Evolutionary conservation across 2,113 vertebrate species (phyloP).

Genomic region (Silurus asotus): DNA sequence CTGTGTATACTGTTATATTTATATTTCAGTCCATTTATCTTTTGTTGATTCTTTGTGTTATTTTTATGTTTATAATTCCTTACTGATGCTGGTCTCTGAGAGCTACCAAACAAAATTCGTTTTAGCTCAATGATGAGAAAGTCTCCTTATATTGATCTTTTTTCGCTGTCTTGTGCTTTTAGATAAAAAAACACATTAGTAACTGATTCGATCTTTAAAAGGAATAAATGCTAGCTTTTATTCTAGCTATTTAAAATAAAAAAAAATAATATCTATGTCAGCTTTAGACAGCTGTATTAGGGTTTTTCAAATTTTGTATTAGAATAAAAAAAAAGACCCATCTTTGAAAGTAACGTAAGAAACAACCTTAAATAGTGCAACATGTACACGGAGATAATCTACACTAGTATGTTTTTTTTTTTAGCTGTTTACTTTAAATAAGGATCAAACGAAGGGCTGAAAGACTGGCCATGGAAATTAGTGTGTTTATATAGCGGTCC

Average conservation of each 20-base stretch:
- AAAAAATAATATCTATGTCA: neutral
- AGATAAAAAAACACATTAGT: neutral
- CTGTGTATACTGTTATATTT: no score
- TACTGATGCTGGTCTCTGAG: no score
- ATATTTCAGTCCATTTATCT: no score
- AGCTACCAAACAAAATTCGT: no score
- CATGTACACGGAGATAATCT: neutral
- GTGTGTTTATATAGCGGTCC: conserved; percentile 55
- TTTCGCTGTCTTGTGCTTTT: neutral
- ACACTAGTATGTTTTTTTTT: conserved; percentile 21
- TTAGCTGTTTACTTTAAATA: conserved; percentile 47
- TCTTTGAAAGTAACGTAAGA: no score
- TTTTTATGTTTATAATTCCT: no score
- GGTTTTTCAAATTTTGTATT: no score
- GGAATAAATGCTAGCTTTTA: neutral
- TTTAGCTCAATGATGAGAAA: no score
- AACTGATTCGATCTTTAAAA: neutral
- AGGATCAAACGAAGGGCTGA: conserved; percentile 43
- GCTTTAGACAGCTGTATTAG: neutral
- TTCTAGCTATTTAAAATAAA: neutral
- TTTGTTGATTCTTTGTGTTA: no score
- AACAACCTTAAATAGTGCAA: neutral
- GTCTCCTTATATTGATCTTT: no score
- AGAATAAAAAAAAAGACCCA: neutral
- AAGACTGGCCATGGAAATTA: conserved; percentile 34